phyloP scores from a whole-genome alignment of 2,113 vertebrate genomes.

The Nymphicus hollandicus region DNA sequence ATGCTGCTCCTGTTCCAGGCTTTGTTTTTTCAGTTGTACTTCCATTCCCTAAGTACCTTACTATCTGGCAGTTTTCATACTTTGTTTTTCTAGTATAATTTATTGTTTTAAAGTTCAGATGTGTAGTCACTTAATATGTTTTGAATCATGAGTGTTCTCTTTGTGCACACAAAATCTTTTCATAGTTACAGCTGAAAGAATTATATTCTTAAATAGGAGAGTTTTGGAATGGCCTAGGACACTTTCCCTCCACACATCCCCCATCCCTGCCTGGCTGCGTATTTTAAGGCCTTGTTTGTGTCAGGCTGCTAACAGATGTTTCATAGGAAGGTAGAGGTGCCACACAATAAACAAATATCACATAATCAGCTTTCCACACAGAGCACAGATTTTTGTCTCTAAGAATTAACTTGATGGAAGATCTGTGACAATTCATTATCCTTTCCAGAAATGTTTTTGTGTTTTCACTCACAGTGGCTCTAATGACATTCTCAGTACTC shows the following conservation, averaged over 20 bases:
- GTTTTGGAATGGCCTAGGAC: neutral
- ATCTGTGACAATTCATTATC: neutral
- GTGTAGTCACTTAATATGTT: neutral
- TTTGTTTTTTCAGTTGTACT: conserved; percentile 48
- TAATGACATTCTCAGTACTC: neutral
- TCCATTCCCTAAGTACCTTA: neutral
- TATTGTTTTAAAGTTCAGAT: conserved; percentile 23
- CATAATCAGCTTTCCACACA: neutral
- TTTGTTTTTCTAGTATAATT: conserved; percentile 6
- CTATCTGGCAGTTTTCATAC: neutral
- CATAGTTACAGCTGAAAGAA: neutral
- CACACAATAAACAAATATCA: neutral
- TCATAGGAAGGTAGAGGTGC: neutral
- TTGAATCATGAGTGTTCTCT: neutral
- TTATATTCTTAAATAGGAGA: neutral
- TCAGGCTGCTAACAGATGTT: neutral
- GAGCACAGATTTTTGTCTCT: neutral
- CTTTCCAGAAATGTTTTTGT: neutral
- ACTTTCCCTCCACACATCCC: neutral
- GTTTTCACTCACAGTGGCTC: neutral
- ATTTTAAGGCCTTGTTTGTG: neutral
- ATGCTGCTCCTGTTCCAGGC: neutral
- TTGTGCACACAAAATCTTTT: neutral
- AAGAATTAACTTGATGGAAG: neutral
- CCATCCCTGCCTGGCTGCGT: neutral